These are phyloP conservation scores for Apostichopus japonicus DNA, from an alignment of 35 echinoderm and acorn worm genomes.

Conservation along the genomic window DNA sequence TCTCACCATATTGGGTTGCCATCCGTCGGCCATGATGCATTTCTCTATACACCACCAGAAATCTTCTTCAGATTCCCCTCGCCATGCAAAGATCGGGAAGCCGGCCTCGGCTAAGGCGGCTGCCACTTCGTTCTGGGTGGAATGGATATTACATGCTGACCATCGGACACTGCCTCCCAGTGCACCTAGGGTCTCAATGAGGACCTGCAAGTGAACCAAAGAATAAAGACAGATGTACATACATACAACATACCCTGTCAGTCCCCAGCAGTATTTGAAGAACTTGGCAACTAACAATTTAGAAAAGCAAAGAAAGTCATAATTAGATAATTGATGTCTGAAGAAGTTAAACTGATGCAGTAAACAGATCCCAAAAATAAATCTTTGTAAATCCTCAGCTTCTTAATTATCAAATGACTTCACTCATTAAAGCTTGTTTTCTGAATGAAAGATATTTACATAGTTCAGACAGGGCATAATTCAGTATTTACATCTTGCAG, in stretches of 20 bases:
- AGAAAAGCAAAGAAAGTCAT: too few species aligned
- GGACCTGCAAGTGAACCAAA: constrained; percentile 61
- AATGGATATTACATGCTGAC: constrained; percentile 98
- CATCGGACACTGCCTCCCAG: constrained; percentile 91
- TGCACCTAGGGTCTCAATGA: constrained; percentile 88
- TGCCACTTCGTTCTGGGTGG: constrained; percentile 99
- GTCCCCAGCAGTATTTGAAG: too few species aligned
- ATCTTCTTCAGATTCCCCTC: constrained; percentile 90
- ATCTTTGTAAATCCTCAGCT: too few species aligned
- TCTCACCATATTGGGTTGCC: constrained; percentile 98
- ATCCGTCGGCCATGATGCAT: constrained; percentile 88
- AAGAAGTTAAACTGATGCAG: too few species aligned
- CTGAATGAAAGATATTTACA: too few species aligned
- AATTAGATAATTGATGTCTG: too few species aligned
- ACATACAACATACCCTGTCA: background rate
- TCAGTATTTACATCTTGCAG: too few species aligned
- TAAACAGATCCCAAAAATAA: too few species aligned
- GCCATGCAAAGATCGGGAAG: constrained; percentile 84
- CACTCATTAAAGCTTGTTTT: too few species aligned
- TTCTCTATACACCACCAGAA: constrained; percentile 99
- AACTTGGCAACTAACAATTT: too few species aligned
- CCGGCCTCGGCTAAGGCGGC: constrained; percentile 95
- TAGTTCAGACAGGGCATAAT: too few species aligned
- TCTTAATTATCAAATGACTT: too few species aligned
- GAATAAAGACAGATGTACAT: constrained; percentile 17